A percentile compares a stretch with the other conserved stretches of the same genome.
Conservation (phyloP, 2,797 vertebrate genomes). For the Furcifer pardalis region DNA sequence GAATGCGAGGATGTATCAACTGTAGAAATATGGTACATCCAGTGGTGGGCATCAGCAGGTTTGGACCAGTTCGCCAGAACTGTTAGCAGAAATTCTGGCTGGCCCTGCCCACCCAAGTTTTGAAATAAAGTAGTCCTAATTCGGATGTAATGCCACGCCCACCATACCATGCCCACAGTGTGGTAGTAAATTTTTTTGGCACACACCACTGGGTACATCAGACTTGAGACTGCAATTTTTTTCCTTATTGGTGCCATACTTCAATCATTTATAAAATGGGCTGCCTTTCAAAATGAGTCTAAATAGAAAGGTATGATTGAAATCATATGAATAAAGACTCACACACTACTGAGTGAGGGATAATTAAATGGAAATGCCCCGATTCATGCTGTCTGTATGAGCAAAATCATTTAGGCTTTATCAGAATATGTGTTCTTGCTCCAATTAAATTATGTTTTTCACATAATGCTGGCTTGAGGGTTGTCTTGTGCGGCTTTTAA, state of each 20-base stretch:
- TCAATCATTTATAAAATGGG: conserved; percentile 31
- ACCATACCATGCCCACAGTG: no score
- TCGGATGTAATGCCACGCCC: no score
- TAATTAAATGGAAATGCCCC: conserved; percentile 40
- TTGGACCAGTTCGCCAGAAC: no score
- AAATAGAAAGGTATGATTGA: conserved; percentile 26
- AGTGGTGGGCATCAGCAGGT: no score
- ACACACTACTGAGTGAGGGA: conserved; percentile 39
- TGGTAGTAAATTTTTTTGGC: no score
- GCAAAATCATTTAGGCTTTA: conserved; percentile 84
- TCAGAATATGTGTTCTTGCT: conserved; percentile 85
- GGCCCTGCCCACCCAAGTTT: no score
- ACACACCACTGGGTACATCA: no score
- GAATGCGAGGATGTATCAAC: not conserved
- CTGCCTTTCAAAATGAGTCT: conserved; percentile 37
- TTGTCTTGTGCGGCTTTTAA: conserved; percentile 75
- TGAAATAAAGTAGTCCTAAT: no score
- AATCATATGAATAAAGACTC: conserved; percentile 40
- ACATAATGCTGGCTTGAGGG: conserved; percentile 75
- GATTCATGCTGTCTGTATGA: conserved; percentile 65
- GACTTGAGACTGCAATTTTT: conserved; percentile 33
- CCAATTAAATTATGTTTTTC: conserved; percentile 88
- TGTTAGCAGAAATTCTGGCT: no score
- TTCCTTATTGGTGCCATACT: not conserved
- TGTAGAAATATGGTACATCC: conserved; percentile 13